These are phyloP conservation scores for Xestia sexstrigata DNA, from an alignment of 2,888 invertebrate genomes.

Conservation along the genomic window DNA sequence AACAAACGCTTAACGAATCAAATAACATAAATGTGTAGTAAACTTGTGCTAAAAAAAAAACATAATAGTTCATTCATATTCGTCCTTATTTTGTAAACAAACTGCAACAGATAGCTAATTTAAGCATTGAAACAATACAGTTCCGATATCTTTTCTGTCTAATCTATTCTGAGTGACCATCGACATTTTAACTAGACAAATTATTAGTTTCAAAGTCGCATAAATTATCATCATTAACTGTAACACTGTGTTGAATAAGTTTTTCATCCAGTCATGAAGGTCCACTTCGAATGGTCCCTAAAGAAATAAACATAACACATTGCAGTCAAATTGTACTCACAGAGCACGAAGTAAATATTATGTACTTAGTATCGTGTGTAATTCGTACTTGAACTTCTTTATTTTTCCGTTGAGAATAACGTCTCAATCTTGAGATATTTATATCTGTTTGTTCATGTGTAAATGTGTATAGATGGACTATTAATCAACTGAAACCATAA, in stretches of 20 bases:
- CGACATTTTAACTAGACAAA: background rate
- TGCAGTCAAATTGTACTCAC: conserved; percentile 45
- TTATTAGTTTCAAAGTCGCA: conserved; percentile 1
- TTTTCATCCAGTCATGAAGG: conserved; percentile 38
- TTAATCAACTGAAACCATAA: conserved; percentile 40
- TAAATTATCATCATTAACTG: background rate
- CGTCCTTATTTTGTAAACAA: conserved; percentile 55
- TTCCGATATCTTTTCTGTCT: conserved; percentile 20
- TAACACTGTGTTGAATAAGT: conserved; percentile 1
- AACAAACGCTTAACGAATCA: conserved; percentile 25
- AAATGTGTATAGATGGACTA: conserved; percentile 18
- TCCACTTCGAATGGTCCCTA: conserved; percentile 15
- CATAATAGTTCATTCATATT: conserved; percentile 46
- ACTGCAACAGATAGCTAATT: conserved; percentile 35
- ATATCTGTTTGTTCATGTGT: conserved; percentile 11
- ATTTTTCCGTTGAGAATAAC: conserved; percentile 41
- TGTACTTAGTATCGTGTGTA: conserved; percentile 51
- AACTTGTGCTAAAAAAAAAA: conserved; percentile 40
- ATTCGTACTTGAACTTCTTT: conserved; percentile 59
- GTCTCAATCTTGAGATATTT: conserved; percentile 24
- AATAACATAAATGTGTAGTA: conserved; percentile 60
- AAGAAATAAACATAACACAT: conserved; percentile 40
- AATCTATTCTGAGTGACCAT: conserved; percentile 2
- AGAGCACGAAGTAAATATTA: conserved; percentile 52
- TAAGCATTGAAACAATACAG: conserved; percentile 23